Percentiles rank a stretch among this genome's conserved stretches.
phyloP scores from a whole-genome alignment of 2,797 vertebrate genomes.

The Heterohyrax brucei region DNA sequence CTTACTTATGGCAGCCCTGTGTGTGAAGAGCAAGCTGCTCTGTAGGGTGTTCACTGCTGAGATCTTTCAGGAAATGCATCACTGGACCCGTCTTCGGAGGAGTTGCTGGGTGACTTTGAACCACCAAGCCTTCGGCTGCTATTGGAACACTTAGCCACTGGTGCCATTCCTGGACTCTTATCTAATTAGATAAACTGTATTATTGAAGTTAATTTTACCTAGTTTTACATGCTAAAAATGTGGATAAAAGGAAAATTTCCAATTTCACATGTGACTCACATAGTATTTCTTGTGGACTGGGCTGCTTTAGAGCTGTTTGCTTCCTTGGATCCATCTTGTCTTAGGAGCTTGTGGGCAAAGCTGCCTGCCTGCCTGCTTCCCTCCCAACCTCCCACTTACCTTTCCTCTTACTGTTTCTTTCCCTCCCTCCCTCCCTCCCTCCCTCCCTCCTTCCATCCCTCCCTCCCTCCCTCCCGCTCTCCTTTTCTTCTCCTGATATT shows the following conservation, averaged over 20 bases:
- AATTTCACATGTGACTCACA: rapidly evolving
- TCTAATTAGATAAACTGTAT: neutral
- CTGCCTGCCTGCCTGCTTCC: neutral
- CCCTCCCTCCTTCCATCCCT: neutral
- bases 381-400: too few species aligned
- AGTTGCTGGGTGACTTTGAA: too few species aligned
- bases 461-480: rapidly evolving
- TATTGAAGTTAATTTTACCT: neutral
- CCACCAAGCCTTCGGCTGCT: too few species aligned
- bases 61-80: too few species aligned
- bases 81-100: too few species aligned
- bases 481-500: too few species aligned
- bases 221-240: neutral
- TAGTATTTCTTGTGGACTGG: neutral
- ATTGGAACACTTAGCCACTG: too few species aligned
- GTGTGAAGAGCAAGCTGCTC: too few species aligned
- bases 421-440: rapidly evolving
- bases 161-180: too few species aligned
- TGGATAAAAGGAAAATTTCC: neutral
- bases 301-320: neutral
- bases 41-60: too few species aligned
- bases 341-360: neutral
- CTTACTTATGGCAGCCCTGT: too few species aligned
- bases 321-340: neutral
- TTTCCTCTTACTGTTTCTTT: too few species aligned